A percentile compares a stretch with the other conserved stretches of the same genome.
phyloP scores from a whole-genome alignment of 2,797 vertebrate species.

The Oreochromis mossambicus region DNA sequence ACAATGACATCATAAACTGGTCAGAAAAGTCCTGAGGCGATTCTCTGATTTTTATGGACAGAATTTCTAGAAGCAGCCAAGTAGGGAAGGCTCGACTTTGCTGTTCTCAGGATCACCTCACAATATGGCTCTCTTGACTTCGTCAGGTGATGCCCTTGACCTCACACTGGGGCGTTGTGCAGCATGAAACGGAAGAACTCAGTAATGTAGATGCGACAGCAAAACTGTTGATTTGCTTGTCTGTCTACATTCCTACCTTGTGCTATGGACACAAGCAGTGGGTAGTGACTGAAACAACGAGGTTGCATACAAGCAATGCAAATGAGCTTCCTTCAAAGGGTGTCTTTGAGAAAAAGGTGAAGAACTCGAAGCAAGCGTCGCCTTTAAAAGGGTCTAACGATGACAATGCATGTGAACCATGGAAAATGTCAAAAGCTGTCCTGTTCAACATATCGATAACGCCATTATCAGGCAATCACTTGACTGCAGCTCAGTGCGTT shows the following conservation, averaged over 20 bases:
- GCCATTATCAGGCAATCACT: background rate
- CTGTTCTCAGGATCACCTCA: background rate
- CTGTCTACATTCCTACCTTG: background rate
- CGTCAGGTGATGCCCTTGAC: background rate
- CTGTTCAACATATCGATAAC: background rate
- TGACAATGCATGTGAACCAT: background rate
- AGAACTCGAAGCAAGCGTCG: accelerated
- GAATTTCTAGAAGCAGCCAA: background rate
- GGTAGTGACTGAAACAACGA: background rate
- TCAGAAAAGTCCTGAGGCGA: background rate
- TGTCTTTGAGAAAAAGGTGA: background rate
- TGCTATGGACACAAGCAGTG: background rate
- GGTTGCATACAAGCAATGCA: background rate
- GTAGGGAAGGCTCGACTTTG: background rate
- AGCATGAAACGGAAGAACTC: background rate
- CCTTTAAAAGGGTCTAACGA: background rate
- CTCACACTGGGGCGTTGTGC: background rate
- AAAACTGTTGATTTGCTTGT: background rate
- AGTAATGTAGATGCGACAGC: background rate
- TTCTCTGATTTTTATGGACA: background rate
- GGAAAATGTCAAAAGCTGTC: background rate
- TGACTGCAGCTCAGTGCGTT: background rate
- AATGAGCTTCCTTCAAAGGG: background rate
- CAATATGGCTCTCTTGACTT: background rate
- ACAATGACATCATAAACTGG: background rate